Conservation (phyloP, 2,113 vertebrate species). For the Microtus richardsoni region DNA sequence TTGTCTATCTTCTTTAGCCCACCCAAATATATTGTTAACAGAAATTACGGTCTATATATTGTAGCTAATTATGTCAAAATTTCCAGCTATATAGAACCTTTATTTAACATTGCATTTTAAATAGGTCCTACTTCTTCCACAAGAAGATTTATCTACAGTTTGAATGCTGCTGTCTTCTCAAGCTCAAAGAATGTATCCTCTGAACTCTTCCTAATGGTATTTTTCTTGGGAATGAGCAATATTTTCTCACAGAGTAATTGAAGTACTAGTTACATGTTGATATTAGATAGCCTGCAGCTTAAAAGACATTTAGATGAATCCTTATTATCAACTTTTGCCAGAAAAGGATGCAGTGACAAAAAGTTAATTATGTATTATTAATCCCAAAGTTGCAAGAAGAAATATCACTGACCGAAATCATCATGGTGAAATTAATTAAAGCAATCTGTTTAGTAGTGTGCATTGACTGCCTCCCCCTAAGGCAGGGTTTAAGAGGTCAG, state of each 20-base stretch:
- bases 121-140: conserved; percentile 18
- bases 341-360: neutral
- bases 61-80: conserved; percentile 37
- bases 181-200: neutral
- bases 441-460: no score
- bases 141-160: conserved; percentile 25
- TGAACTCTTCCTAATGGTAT: neutral
- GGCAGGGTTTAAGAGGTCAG: no score
- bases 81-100: neutral
- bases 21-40: conserved; percentile 40
- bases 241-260: conserved; percentile 55
- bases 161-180: conserved; percentile 13
- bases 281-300: conserved; percentile 5
- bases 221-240: conserved; percentile 44
- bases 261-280: conserved; percentile 37
- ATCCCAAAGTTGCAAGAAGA: neutral
- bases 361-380: neutral
- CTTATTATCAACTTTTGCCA: conserved; percentile 39
- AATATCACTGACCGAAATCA: no score
- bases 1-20: neutral
- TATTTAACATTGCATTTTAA: conserved; percentile 48
- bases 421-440: no score
- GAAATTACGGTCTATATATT: neutral
- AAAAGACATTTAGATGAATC: conserved; percentile 40
- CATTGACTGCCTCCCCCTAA: no score